Conservation (phyloP, 2,888 invertebrate species). For the Ormyrus rosae region DNA sequence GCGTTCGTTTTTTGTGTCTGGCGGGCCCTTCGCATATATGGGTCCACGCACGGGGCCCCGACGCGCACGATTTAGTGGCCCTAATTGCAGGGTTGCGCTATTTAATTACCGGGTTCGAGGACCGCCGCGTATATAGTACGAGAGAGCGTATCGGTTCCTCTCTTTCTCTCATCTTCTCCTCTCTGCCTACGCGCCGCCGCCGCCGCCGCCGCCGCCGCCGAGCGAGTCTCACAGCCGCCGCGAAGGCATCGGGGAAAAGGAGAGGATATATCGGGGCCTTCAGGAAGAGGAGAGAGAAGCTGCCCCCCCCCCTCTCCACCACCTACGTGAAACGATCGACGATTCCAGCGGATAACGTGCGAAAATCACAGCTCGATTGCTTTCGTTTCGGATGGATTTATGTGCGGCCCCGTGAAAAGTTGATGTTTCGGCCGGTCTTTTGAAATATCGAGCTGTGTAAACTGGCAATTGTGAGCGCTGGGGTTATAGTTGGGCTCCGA, state of each 20-base stretch:
- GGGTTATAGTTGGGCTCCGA: too few relatives aligned
- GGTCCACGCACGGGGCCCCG: conserved; percentile 72
- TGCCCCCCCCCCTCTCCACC: not conserved
- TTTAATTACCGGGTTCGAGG: conserved; percentile 86
- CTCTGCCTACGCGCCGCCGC: conserved; percentile 58
- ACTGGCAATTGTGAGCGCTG: too few relatives aligned
- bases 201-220: too few relatives aligned
- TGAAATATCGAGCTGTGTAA: not conserved
- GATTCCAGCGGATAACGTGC: conserved; percentile 55
- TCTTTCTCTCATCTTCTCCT: conserved; percentile 59
- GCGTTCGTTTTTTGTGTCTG: conserved; percentile 76
- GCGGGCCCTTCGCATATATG: conserved; percentile 74
- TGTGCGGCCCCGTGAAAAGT: conserved; percentile 26
- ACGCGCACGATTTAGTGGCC: conserved; percentile 86
- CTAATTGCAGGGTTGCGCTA: conserved; percentile 90
- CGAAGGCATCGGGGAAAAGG: too few relatives aligned
- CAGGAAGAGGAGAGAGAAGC: conserved; percentile 17
- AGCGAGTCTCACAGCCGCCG: too few relatives aligned
- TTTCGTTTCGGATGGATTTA: conserved; percentile 49
- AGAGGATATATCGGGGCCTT: not conserved
- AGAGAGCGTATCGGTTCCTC: conserved; percentile 57
- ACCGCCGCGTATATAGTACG: conserved; percentile 67
- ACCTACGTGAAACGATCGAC: conserved; percentile 49
- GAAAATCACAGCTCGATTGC: conserved; percentile 56
- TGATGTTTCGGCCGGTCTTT: not conserved